Evolutionary conservation across 2,797 vertebrate genomes (phyloP).

Genomic region (Enteromius unitaeniatus): DNA sequence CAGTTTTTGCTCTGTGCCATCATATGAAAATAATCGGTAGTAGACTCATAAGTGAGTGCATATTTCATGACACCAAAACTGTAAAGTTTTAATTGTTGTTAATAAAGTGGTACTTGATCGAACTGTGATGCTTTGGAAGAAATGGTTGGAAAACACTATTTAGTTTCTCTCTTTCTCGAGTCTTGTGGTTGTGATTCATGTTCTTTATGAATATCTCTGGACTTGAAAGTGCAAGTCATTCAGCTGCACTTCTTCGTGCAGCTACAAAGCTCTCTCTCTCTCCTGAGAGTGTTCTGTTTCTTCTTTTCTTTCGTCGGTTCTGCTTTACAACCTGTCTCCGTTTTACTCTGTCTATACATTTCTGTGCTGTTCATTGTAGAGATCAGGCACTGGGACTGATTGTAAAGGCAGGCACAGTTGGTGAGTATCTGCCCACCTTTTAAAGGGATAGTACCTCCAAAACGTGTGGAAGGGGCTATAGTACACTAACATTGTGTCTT

Average conservation of each 20-base stretch:
- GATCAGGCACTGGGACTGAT: constrained; percentile 39
- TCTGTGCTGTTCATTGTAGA: constrained; percentile 42
- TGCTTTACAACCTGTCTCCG: constrained; percentile 36
- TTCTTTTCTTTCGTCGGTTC: constrained; percentile 16
- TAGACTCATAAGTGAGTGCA: background rate
- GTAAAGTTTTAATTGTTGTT: background rate
- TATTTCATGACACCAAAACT: background rate
- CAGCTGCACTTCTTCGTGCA: constrained; percentile 24
- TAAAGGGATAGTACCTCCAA: constrained; percentile 53
- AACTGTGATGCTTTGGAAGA: background rate
- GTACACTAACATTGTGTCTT: constrained; percentile 7
- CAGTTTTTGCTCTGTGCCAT: background rate
- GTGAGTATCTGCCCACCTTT: constrained; percentile 54
- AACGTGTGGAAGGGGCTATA: background rate
- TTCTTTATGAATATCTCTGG: constrained; percentile 21
- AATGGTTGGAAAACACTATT: background rate
- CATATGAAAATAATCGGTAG: background rate
- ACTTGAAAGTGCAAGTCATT: constrained; percentile 61
- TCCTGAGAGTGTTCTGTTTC: constrained; percentile 24
- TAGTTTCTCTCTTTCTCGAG: constrained; percentile 19
- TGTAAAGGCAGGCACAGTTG: constrained; percentile 25
- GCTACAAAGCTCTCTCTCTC: constrained; percentile 36
- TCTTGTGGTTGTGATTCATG: constrained; percentile 5
- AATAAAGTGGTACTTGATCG: background rate
- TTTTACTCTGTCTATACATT: constrained; percentile 38